Evolutionary conservation across 2,113 vertebrate species (phyloP).

Genomic region (Trochalopteron elliotii): DNA sequence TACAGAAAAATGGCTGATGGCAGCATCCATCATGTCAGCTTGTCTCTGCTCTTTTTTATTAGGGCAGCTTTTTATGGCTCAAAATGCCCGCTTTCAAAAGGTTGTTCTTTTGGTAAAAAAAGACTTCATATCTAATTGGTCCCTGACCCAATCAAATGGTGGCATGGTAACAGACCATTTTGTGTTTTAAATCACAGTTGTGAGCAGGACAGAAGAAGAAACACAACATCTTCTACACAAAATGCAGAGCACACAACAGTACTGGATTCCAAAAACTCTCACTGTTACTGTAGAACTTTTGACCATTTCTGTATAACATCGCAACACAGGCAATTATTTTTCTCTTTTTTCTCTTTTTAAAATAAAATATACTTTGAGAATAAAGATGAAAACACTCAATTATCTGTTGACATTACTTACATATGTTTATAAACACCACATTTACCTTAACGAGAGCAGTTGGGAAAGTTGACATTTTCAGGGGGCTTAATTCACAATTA

Average conservation of each 20-base stretch:
- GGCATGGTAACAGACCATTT: background rate
- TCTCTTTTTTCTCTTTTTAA: rapidly evolving
- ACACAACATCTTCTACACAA: background rate
- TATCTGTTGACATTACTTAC: background rate
- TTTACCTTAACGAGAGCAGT: background rate
- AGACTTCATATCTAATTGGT: background rate
- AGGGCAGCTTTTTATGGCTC: background rate
- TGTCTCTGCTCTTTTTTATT: background rate
- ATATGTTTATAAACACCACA: slow-evolving; percentile 8
- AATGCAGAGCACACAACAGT: background rate
- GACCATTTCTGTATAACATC: background rate
- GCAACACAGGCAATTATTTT: background rate
- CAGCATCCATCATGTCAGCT: background rate
- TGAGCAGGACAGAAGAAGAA: background rate
- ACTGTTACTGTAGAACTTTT: background rate
- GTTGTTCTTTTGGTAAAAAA: background rate
- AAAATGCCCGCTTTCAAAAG: background rate
- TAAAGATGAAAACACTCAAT: background rate
- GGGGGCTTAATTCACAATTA: slow-evolving; percentile 40
- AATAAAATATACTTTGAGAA: background rate
- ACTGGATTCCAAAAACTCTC: background rate
- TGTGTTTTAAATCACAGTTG: background rate
- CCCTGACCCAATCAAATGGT: background rate
- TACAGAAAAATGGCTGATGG: background rate
- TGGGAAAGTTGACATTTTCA: slow-evolving; percentile 18